A percentile compares a stretch with the other conserved stretches of the same genome.
These are phyloP conservation scores for Ectropis grisescens DNA, from an alignment of 1,140 invertebrate genomes.

Conservation along the genomic window DNA sequence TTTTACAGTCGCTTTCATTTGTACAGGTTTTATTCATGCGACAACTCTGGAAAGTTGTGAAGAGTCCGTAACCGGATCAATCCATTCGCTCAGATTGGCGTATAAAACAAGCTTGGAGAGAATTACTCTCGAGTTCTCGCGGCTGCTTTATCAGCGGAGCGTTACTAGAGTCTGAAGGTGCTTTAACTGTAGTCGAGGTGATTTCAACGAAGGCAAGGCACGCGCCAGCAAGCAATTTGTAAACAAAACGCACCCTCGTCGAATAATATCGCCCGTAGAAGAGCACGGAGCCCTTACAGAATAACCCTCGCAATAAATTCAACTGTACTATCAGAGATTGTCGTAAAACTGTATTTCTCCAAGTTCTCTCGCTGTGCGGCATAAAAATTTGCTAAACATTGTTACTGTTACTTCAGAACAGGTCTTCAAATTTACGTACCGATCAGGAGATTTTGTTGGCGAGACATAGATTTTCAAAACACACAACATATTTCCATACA, in stretches of 20 bases:
- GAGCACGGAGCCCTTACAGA: constrained; percentile 30
- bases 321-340: constrained; percentile 37
- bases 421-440: too few species aligned
- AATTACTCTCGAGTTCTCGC: constrained; percentile 27
- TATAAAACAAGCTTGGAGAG: constrained; percentile 30
- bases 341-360: constrained; percentile 20
- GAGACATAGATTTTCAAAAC: too few species aligned
- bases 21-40: too few species aligned
- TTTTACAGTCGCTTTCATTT: constrained; percentile 6
- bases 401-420: too few species aligned
- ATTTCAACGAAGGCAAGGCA: constrained; percentile 20
- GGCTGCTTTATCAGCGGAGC: constrained; percentile 25
- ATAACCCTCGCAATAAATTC: constrained; percentile 35
- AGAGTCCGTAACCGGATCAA: constrained; percentile 18
- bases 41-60: too few species aligned
- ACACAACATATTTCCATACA: too few species aligned
- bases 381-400: constrained; percentile 8
- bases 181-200: constrained; percentile 20
- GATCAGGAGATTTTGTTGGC: too few species aligned
- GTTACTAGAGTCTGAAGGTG: constrained; percentile 22
- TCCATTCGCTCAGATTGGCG: constrained; percentile 22
- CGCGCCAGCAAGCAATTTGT: constrained; percentile 48
- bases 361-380: constrained; percentile 1
- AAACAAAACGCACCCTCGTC: constrained; percentile 45
- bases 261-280: constrained; percentile 35